Evolutionary conservation across 2,888 invertebrate species (phyloP), one percentile per base, ranked within the genome.

Genomic region (Orchestes rusci): DNA sequence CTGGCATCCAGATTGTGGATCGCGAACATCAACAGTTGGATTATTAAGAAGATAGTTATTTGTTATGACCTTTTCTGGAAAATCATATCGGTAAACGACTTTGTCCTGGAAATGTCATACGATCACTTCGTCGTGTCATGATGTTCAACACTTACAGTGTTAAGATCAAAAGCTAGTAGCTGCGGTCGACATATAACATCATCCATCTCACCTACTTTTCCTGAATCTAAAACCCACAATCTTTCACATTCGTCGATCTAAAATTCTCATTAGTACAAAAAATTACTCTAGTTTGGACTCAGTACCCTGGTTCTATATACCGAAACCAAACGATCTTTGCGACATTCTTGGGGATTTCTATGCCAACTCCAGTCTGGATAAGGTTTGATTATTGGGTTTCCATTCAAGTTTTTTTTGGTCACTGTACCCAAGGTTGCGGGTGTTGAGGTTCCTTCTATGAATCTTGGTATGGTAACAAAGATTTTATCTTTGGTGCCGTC

Each of bases 241-340:
- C 84, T 72, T 16, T 73, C 73, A 60, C 82, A 84, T 56, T 75
- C 70, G 59, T 86, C 85, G 29, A 84, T 74, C 82, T 85, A 67
- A 29, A 71, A 34, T 34, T 31, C n/a, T n/a, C n/a, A n/a, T n/a
- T n/a, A n/a, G n/a, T n/a, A n/a, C n/a, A n/a, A n/a, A n/a, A n/a
- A n/a, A n/a, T n/a, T n/a, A n/a, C 15, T 31, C 15, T 12, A 12
- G 13, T 12, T 13, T 12, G 13, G 8, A 12, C 2, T n/a, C 73
- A n/a, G n/a, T 68, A 86, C 87, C 61, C 80, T 75, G 13, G 82
- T 70, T 62, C 89, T 73, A 57, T 80, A 87, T 2, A 84, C 86
- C 0, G 87, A 87, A 0, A 80, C 82, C 27, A 89, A 69, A 13
- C 77, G 76, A 19, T 78, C 70, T 3, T 34, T 43, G 2, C 50